Evolutionary conservation across 2,888 invertebrate genomes (phyloP), one percentile per base, ranked within the genome.

Genomic region (Terebella lapidaria): DNA sequence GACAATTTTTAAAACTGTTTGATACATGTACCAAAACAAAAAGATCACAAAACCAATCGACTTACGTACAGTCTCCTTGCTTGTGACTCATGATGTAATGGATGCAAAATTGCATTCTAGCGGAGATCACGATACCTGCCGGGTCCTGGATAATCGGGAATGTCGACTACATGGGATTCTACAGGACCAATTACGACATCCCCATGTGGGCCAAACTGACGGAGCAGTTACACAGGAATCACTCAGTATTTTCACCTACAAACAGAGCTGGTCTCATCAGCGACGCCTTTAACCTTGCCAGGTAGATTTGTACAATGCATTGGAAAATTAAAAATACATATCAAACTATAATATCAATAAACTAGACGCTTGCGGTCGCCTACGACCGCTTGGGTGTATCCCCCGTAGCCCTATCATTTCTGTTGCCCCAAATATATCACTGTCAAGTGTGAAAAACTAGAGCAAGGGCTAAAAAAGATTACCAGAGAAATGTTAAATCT

Each of bases 161-260:
- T 67, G 67, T 74, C 2, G 69, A 78, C 68, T 80, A 62, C 83
- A 85, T 72, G 26, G 82, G 82, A 2, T 82, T 77, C 64, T 83
- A 75, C 66, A 62, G 81, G 58, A 79, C 80, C 3, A 81, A 80
- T 62, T 83, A 83, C 62, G 81, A 81, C 35, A 61, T 64, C 22
- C 58, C 65, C 1, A 80, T 80, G 72, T 82, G 83, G 82, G 59
- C 68, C 2, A 61, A 71, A 60, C 68, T 83, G 3, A 74, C 75
- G 1, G 68, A 72, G 1, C 81, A 82, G 66, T 77, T 82, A 1
- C 68, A 75, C 66, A 83, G 84, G 49, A 83, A 85, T 0, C 82
- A 84, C 1, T 20, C 49, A 22, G 49, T 74, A 1, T 73, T 80
- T 49, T 69, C 72, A 1, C 69, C 73, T 25, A 71, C 76, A 1